phyloP scores from a whole-genome alignment of 2,888 invertebrate species.

The Chrysolina haemoptera region DNA sequence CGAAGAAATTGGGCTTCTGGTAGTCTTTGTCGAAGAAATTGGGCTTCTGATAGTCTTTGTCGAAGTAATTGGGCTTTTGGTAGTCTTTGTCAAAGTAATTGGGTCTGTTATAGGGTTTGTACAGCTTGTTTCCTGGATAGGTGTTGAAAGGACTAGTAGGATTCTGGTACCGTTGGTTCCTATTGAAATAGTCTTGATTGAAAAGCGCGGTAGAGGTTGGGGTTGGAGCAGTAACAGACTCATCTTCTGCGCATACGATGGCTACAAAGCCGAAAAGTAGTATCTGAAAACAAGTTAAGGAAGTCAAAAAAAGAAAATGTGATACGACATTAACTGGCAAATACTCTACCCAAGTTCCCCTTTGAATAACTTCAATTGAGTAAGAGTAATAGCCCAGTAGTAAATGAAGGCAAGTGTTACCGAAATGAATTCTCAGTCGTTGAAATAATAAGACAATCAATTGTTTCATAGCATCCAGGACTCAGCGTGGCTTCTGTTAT shows the following conservation, averaged over 20 bases:
- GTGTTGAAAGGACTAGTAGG: constrained; percentile 8
- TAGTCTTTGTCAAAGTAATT: constrained; percentile 20
- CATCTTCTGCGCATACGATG: constrained; percentile 22
- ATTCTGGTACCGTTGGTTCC: constrained; percentile 11
- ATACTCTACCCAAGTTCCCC: not conserved
- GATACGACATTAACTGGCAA: too few relatives aligned
- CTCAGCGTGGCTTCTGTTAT: too few relatives aligned
- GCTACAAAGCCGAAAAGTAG: constrained; percentile 27
- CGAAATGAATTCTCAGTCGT: too few relatives aligned
- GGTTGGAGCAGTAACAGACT: not conserved
- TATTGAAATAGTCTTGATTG: constrained; percentile 21
- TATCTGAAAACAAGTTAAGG: constrained; percentile 26
- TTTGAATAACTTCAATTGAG: not conserved
- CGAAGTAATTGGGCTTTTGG: not conserved
- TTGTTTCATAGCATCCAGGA: too few relatives aligned
- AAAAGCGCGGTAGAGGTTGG: not conserved
- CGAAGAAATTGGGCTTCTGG: constrained; percentile 4
- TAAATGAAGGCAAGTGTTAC: too few relatives aligned
- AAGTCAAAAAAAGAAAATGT: not conserved
- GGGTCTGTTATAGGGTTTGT: constrained; percentile 7
- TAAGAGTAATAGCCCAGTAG: too few relatives aligned
- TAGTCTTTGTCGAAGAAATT: constrained; percentile 6
- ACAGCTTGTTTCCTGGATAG: not conserved
- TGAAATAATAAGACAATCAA: too few relatives aligned
- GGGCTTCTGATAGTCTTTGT: constrained; percentile 21